Evolutionary conservation across 2,113 vertebrate genomes (phyloP), one percentile per base, ranked within the genome.

Genomic region (Hippocampus mohnikei): DNA sequence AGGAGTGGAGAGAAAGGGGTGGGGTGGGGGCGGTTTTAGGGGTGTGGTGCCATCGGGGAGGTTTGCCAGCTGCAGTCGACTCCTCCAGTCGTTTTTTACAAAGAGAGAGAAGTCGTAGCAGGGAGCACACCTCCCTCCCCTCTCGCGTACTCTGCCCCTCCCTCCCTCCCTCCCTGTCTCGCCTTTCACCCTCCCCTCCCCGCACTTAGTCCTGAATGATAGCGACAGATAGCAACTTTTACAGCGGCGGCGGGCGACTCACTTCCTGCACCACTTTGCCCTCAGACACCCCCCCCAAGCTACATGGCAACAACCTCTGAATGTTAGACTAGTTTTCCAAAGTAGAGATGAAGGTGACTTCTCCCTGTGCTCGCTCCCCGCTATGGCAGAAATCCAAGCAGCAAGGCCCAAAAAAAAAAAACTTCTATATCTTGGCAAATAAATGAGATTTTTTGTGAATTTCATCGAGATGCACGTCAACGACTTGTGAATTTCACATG

Each of bases 1-100:
- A 79, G 72, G 75, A 56, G 46, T 48, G 15, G 16, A 16, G 12
- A 1, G 46, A 73, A n/a, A 27, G 58, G 50, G 44, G 41, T 62
- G 59, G 52, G 29, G 64, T 44, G 3, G 25, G n/a, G 2, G 68
- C 41, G 58, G 29, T 16, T 3, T 77, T 84, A 86, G 84, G 88
- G 89, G 90, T 82, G 90, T 88, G 87, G 77, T 77, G 75, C 73
- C 83, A 81, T 85, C 76, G 50, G 15, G 79, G 85, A 79, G 72
- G 85, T 90, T 87, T 89, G 71, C 20, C 77, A 75, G 64, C 71
- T n/a, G 74, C 74, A 77, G 82, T 79, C 79, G 87, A 88, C 72
- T 82, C 80, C 71, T 85, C 84, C 33, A 76, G 6, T 80, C 81
- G 76, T 85, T 84, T 84, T 81, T 64, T 48, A 40, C 23, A 65